A percentile compares a stretch with the other conserved stretches of the same genome.
phyloP scores from a whole-genome alignment of 2,888 invertebrate genomes.

The Ryuthela nishihirai region DNA sequence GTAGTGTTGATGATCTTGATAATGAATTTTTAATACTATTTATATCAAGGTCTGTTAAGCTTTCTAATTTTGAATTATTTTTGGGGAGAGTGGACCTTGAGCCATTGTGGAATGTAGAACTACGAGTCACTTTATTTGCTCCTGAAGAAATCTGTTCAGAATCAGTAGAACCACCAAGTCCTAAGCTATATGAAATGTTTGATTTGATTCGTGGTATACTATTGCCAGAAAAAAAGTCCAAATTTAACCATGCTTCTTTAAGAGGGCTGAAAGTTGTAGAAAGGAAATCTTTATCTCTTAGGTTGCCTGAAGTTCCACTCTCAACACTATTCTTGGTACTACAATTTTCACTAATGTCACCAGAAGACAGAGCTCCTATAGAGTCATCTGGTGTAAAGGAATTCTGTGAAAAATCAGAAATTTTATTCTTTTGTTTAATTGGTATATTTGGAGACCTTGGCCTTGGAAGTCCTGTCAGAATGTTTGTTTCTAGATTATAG shows the following conservation, averaged over 20 bases:
- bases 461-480: not conserved
- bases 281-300: conserved; percentile 23
- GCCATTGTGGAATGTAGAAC: conserved; percentile 42
- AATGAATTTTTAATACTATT: conserved; percentile 11
- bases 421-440: conserved; percentile 23
- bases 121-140: conserved; percentile 37
- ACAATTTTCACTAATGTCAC: too few relatives aligned
- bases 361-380: too few relatives aligned
- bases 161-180: conserved; percentile 14
- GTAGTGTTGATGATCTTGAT: conserved; percentile 40
- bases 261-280: conserved; percentile 39
- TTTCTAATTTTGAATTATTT: conserved; percentile 19
- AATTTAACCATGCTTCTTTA: conserved; percentile 40
- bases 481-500: not conserved
- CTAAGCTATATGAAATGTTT: conserved; percentile 39
- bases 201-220: conserved; percentile 31
- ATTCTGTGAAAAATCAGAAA: conserved; percentile 22
- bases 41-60: conserved; percentile 1
- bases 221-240: conserved; percentile 34
- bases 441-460: conserved; percentile 36
- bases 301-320: too few relatives aligned
- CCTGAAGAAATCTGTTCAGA: conserved; percentile 13
- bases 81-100: conserved; percentile 18
- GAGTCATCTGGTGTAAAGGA: too few relatives aligned
- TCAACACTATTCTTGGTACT: too few relatives aligned